Evolutionary conservation across 2,797 vertebrate genomes (phyloP).

Genomic region (Pipistrellus nathusii): DNA sequence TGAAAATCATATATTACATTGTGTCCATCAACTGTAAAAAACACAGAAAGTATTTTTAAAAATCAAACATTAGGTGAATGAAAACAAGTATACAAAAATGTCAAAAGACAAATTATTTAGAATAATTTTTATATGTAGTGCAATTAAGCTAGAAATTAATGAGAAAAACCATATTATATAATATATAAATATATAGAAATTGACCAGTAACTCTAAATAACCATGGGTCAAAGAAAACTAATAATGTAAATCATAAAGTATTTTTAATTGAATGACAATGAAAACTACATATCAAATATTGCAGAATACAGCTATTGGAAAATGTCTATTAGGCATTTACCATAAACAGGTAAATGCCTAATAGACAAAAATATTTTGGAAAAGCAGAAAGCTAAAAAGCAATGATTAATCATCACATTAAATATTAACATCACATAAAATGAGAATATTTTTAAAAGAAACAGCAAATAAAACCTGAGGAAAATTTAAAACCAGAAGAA

Average conservation of each 20-base stretch:
- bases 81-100: neutral
- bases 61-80: neutral
- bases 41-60: neutral
- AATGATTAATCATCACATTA: neutral
- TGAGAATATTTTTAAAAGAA: neutral
- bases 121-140: neutral
- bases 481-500: neutral
- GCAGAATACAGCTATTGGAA: neutral
- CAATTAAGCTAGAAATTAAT: neutral
- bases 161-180: neutral
- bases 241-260: neutral
- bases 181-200: neutral
- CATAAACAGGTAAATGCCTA: neutral
- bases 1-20: neutral
- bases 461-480: neutral
- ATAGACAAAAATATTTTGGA: constrained; percentile 34
- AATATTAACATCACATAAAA: neutral
- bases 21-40: neutral
- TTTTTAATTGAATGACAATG: neutral
- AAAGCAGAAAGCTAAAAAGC: neutral
- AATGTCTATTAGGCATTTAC: neutral
- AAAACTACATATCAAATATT: constrained; percentile 12
- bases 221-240: neutral
- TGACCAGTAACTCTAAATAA: neutral
- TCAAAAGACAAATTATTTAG: neutral